These are phyloP conservation scores for Asarcornis scutulata DNA, from an alignment of 2,113 vertebrate genomes.

Conservation along the genomic window DNA sequence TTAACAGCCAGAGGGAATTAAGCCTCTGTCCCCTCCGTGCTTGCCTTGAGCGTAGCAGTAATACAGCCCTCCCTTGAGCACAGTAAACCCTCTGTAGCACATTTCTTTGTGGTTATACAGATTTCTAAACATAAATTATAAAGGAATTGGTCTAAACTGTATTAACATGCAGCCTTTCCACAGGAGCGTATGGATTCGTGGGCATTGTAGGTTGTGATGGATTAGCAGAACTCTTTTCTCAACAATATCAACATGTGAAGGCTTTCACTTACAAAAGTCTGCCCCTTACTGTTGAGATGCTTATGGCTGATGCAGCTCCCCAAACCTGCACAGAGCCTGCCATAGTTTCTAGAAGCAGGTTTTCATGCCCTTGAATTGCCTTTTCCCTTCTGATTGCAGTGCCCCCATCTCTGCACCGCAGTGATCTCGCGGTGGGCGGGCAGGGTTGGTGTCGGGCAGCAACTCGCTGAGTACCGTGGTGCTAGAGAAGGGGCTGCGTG, in stretches of 20 bases:
- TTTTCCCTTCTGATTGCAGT: not conserved
- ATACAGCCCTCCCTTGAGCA: not conserved
- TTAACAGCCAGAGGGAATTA: not conserved
- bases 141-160: not conserved
- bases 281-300: not conserved
- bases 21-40: not conserved
- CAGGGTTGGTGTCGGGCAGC: not conserved
- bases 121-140: not conserved
- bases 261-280: not conserved
- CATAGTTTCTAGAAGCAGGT: rapidly evolving
- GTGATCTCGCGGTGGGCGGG: not conserved
- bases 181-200: not conserved
- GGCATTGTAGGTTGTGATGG: not conserved
- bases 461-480: not conserved
- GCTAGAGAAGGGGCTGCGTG: not conserved
- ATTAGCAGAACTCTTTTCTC: not conserved
- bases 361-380: not conserved
- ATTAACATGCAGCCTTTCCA: not conserved
- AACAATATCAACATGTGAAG: not conserved
- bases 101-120: not conserved
- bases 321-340: not conserved
- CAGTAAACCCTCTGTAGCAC: not conserved
- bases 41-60: not conserved
- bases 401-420: not conserved
- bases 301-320: not conserved